A percentile compares a stretch with the other conserved stretches of the same genome.
Conservation (phyloP, 2,888 invertebrate genomes). For the Blastobasis adustella region DNA sequence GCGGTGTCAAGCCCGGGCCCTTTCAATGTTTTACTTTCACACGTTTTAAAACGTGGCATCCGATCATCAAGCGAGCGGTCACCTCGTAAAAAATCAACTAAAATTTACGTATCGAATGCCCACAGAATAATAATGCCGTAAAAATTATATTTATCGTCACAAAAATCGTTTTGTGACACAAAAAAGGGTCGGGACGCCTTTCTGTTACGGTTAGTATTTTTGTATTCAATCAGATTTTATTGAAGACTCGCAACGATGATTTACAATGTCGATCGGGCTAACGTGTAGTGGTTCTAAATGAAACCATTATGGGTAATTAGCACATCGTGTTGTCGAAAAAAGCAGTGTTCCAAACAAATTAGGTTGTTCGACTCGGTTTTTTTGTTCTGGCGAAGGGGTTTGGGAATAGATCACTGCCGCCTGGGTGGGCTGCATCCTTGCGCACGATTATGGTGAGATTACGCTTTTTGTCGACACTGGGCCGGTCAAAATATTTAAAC, state of each 20-base stretch:
- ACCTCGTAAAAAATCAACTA: constrained; percentile 54
- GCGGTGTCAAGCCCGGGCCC: constrained; percentile 38
- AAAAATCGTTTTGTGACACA: constrained; percentile 20
- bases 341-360: constrained; percentile 12
- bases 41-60: constrained; percentile 63
- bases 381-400: constrained; percentile 27
- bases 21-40: constrained; percentile 64
- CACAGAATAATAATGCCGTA: constrained; percentile 64
- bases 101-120: constrained; percentile 32
- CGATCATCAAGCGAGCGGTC: constrained; percentile 51
- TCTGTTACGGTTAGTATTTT: no score
- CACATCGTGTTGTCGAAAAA: constrained; percentile 28
- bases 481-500: constrained; percentile 10
- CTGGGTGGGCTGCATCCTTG: constrained; percentile 47
- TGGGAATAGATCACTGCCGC: constrained; percentile 34
- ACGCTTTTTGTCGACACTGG: constrained; percentile 29
- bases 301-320: constrained; percentile 28
- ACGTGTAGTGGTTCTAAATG: background rate
- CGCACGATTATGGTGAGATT: constrained; percentile 47
- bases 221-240: no score
- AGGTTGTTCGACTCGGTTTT: constrained; percentile 22
- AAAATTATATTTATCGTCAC: constrained; percentile 53
- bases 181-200: constrained; percentile 18
- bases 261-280: no score
- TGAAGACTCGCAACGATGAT: no score